phyloP scores from a whole-genome alignment of 2,797 vertebrate genomes.

The Sebastes iracundus region DNA sequence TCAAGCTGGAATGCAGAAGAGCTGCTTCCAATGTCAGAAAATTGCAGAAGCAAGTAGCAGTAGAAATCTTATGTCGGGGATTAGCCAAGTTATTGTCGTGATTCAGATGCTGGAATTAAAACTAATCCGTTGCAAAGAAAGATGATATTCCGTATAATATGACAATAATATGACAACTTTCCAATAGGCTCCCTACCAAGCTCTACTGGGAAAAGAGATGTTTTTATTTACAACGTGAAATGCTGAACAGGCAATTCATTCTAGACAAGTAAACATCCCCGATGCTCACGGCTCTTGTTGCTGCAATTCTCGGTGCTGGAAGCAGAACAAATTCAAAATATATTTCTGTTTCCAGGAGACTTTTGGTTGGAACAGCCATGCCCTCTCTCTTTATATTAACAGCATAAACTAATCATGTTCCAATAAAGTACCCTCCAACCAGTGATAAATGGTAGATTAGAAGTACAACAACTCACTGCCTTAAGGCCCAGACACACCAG shows the following conservation, averaged over 20 bases:
- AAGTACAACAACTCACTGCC: neutral
- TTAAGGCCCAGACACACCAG: neutral
- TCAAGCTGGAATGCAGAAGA: neutral
- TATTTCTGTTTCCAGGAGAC: conserved; percentile 9
- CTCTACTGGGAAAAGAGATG: neutral
- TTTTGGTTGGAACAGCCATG: neutral
- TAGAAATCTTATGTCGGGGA: neutral
- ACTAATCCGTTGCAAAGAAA: conserved; percentile 3
- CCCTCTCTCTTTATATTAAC: neutral
- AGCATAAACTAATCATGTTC: neutral
- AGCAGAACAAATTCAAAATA: neutral
- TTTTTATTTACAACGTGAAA: conserved; percentile 10
- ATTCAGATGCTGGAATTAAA: conserved; percentile 7
- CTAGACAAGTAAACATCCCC: conserved; percentile 5
- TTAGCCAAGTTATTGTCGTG: neutral
- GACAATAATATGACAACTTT: neutral
- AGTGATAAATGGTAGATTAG: neutral
- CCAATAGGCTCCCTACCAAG: neutral
- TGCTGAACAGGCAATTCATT: conserved; percentile 32
- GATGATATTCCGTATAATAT: neutral
- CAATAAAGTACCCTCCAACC: neutral
- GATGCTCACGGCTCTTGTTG: conserved; percentile 22
- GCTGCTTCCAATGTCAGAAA: neutral
- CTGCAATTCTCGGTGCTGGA: conserved; percentile 21
- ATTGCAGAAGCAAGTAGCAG: neutral